Evolutionary conservation across 2,113 vertebrate genomes (phyloP).

Genomic region (human): GRCh38 chr6:51435001-51435500

Average conservation of each 20-base stretch:
- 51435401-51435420: neutral
- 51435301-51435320: neutral
- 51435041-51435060: neutral
- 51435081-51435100: constrained; percentile 27
- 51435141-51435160: neutral
- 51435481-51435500: neutral
- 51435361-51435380: neutral
- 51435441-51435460: neutral
- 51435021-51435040: neutral
- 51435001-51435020: neutral
- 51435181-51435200: neutral
- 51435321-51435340: neutral
- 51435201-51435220: neutral
- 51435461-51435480: neutral
- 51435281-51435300: neutral
- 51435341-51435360: neutral
- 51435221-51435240: neutral
- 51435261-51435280: neutral
- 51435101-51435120: constrained; percentile 28
- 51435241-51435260: neutral
- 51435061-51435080: neutral
- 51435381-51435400: neutral
- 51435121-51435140: constrained; percentile 14
- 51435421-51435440: neutral
- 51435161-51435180: neutral